phyloP scores from a whole-genome alignment of 2,888 invertebrate species.

The Ornithoptera priamus region DNA sequence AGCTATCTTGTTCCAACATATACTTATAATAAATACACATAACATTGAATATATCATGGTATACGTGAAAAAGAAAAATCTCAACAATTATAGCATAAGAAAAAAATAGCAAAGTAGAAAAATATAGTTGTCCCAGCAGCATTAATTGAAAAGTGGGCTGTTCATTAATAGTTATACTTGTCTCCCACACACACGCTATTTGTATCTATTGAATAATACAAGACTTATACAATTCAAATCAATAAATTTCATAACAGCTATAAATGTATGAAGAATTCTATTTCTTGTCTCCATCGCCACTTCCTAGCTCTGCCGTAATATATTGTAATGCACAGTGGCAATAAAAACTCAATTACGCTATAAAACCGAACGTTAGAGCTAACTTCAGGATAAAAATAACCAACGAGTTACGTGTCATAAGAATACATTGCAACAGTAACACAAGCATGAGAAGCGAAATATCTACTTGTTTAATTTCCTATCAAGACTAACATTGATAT shows the following conservation, averaged over 20 bases:
- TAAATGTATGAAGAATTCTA: neutral
- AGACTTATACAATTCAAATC: neutral
- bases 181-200: neutral
- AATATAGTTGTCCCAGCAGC: too few species aligned
- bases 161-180: too few species aligned
- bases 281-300: constrained; percentile 2
- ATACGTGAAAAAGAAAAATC: too few species aligned
- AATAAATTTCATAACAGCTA: neutral
- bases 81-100: too few species aligned
- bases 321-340: constrained; percentile 7
- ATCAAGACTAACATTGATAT: too few species aligned
- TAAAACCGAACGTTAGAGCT: neutral
- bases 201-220: neutral
- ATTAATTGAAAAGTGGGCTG: too few species aligned
- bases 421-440: neutral
- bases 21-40: too few species aligned
- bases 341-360: constrained; percentile 18
- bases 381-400: neutral
- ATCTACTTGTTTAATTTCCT: too few species aligned
- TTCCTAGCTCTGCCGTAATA: constrained; percentile 4
- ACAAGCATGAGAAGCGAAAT: too few species aligned
- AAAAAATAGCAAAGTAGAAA: too few species aligned
- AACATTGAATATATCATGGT: too few species aligned
- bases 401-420: neutral
- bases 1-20: too few species aligned